Evolutionary conservation across 2,797 vertebrate species (phyloP), one percentile per base, ranked within the genome.

Genomic region (Acanthornis magna): DNA sequence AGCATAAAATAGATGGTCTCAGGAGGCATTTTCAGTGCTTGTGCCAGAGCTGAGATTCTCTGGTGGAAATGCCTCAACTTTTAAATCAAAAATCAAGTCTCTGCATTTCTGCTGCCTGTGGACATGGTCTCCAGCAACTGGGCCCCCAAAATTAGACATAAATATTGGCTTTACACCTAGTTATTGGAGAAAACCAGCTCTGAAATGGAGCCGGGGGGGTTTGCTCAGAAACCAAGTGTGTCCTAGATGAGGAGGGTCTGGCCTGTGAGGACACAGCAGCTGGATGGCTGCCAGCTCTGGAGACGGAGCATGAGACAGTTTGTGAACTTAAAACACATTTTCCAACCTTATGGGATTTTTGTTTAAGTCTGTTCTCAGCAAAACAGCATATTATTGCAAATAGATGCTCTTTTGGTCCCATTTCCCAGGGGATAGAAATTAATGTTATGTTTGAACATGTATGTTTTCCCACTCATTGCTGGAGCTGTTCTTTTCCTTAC

Each of bases 351-450:
- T 93, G 93, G 92, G 82, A 88, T 73, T 95, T 96, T 93, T 74
- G 76, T 83, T 88, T 62, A 66, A 70, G 80, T 51, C 88, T 74
- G 88, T 96, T 97, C 96, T 97, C 96, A 97, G 96, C 71, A 93
- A 80, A 96, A 79, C 79, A 92, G 61, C 85, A 42, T 87, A 92
- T 62, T 94, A 91, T 92, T 91, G 85, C 95, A 96, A 97, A 94
- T 91, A 95, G 94, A 94, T 96, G 62, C 78, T 93, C 92, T 94
- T 93, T 94, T 94, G 94, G 95, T 95, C 95, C 70, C 74, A 32
- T 87, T 57, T 95, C 96, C 95, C 95, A 94, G 32, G 96, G 95
- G 96, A 95, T 5, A 87, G 79, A 93, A 94, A 91, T 66, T 94
- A 74, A 90, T 71, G 80, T 27, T 92, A 60, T 88, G 55, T 73